Base-by-base conservation (phyloP, 2,888 invertebrate genomes). In the Thecocarcelia acutangulata region DNA sequence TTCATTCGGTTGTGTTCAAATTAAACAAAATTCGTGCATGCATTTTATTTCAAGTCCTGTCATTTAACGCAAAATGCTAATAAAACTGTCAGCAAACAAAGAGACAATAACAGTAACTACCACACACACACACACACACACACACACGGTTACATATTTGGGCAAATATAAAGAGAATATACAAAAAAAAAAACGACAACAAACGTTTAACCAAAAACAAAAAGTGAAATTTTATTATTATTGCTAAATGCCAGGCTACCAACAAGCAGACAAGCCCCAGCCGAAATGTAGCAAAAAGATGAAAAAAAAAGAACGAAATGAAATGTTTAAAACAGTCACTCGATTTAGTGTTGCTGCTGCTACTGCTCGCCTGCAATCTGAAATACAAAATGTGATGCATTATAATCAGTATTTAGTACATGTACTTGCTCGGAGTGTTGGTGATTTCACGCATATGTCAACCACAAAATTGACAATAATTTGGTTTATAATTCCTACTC, bases 371-470 rank as follows among this genome's bases (percentile, higher is more conserved):
- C 9, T 68, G 40, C 19, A 24, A 42, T 21, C 21, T 17, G 4
- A 40, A 28, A 21, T 33, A 44, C 21, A 54, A 74, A 73, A 73
- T 72, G 80, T 82, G 74, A 78, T 78, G 82, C 74, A 74, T 78
- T 82, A 59, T 74, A 69, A 64, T 74, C 74, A 58, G 73, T 74
- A 76, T 66, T 72, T 81, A 77, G 73, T 70, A 42, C 74, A 74
- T 72, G 78, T 74, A 69, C 78, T 69, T 77, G 81, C 69, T 64
- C 50, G 46, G 74, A 74, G 78, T 78, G 78, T 74, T 78, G 82
- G 82, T 82, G 82, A 82, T 82, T 82, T 82, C 74, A 82, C 82
- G 82, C 82, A 82, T 74, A 82, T 78, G 82, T 82, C 82, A 82
- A 78, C 82, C 82, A 78, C 82, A 82, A 78, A 82, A 82, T 82